Evolutionary conservation across 2,797 vertebrate species (phyloP).

Genomic region (Ctenosaura bakeri): DNA sequence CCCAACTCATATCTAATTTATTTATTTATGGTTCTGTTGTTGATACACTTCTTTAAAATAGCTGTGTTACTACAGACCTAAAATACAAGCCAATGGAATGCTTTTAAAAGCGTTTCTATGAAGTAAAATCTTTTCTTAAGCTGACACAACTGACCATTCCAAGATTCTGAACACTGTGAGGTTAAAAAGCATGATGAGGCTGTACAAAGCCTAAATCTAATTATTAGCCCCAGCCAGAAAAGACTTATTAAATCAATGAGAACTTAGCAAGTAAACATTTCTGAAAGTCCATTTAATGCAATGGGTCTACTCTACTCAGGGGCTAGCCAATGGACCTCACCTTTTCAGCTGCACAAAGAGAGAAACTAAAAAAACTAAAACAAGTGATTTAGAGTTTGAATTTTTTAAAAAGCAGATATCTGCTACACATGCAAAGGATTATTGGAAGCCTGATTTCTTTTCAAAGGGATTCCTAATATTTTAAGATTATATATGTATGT

Average conservation of each 20-base stretch:
- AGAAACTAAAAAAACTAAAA: background rate
- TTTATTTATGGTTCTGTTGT: background rate
- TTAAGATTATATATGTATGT: no score
- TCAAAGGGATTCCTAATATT: slow-evolving; percentile 41
- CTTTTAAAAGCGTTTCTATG: slow-evolving; percentile 40
- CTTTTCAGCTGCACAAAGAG: accelerated
- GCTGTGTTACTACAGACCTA: background rate
- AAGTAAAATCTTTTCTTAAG: accelerated
- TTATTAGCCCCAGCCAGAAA: background rate
- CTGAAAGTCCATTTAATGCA: background rate
- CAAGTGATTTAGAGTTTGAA: slow-evolving; percentile 32
- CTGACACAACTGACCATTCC: slow-evolving; percentile 50
- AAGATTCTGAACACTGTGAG: background rate
- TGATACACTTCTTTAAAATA: background rate
- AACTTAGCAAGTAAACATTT: no score
- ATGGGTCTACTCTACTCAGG: background rate
- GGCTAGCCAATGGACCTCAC: background rate
- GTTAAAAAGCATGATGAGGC: background rate
- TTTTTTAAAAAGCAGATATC: background rate
- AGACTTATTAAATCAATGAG: no score
- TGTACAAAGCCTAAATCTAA: background rate
- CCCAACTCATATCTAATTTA: background rate
- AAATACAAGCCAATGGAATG: background rate
- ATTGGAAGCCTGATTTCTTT: accelerated
- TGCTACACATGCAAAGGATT: background rate